phyloP scores from a whole-genome alignment of 1,140 invertebrate genomes.

The Brachionus sp. region DNA sequence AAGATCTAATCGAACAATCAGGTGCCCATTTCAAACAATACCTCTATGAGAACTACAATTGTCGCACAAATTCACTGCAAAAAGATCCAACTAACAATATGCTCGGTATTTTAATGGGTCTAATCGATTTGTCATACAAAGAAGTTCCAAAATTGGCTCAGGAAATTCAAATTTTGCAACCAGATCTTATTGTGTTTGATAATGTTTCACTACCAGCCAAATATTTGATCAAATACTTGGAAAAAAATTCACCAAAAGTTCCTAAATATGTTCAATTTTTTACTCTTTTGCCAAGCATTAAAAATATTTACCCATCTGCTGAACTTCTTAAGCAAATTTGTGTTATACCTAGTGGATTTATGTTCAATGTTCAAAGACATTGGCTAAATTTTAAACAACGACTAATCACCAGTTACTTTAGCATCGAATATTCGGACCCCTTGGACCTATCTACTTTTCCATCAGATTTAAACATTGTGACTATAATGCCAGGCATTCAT shows the following conservation, averaged over 20 bases:
- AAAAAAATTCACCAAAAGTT: background rate
- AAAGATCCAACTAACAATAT: background rate
- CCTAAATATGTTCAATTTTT: background rate
- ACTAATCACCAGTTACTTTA: background rate
- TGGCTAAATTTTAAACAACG: background rate
- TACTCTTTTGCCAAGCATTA: background rate
- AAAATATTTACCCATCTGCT: background rate
- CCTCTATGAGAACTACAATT: background rate
- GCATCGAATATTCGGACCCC: background rate
- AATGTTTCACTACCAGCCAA: background rate
- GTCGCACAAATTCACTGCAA: background rate
- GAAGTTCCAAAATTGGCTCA: background rate
- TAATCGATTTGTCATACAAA: background rate
- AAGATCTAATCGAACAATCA: constrained; percentile 6
- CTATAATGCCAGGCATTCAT: constrained; percentile 1
- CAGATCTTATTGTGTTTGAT: background rate
- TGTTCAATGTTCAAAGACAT: background rate
- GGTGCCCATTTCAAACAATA: constrained; percentile 1
- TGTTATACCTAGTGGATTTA: background rate
- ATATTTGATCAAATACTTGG: background rate
- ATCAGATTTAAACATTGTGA: constrained; percentile 6
- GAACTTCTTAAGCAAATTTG: background rate
- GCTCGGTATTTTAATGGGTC: background rate
- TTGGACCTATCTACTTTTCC: background rate
- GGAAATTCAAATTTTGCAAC: background rate